Percentiles rank a stretch among this genome's conserved stretches.
These are phyloP conservation scores for Tinea semifulvella DNA, from an alignment of 2,888 invertebrate genomes.

Conservation along the genomic window DNA sequence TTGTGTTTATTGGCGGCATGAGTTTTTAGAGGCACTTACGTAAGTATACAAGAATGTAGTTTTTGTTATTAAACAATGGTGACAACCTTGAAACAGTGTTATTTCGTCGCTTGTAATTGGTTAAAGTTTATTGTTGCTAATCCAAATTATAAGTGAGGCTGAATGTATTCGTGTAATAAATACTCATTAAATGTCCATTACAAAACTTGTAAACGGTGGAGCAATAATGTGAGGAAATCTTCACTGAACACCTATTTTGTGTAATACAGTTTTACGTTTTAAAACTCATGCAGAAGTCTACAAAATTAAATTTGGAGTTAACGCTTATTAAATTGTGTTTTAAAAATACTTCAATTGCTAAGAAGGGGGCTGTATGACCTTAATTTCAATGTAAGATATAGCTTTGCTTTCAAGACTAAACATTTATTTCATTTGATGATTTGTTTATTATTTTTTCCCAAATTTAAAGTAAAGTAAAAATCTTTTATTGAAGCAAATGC, in stretches of 20 bases:
- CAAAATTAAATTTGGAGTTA: no score
- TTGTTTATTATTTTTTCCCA: no score
- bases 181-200: constrained; percentile 7
- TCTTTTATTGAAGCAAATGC: no score
- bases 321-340: no score
- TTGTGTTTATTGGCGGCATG: constrained; percentile 39
- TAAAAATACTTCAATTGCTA: no score
- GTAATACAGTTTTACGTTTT: not conserved
- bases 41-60: constrained; percentile 38
- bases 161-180: not conserved
- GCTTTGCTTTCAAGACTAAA: no score
- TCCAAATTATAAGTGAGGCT: not conserved
- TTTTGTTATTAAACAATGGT: constrained; percentile 7
- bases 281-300: no score
- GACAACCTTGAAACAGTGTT: not conserved
- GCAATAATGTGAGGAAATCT: constrained; percentile 1
- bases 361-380: no score
- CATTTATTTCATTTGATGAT: no score
- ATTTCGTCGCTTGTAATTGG: not conserved
- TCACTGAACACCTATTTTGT: not conserved
- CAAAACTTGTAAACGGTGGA: not conserved
- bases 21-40: constrained; percentile 46
- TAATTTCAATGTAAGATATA: no score
- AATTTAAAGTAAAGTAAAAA: no score
- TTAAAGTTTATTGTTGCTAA: not conserved